Evolutionary conservation across 2,888 invertebrate genomes (phyloP), one percentile per base, ranked within the genome.

Genomic region (Isoperla grammatica): DNA sequence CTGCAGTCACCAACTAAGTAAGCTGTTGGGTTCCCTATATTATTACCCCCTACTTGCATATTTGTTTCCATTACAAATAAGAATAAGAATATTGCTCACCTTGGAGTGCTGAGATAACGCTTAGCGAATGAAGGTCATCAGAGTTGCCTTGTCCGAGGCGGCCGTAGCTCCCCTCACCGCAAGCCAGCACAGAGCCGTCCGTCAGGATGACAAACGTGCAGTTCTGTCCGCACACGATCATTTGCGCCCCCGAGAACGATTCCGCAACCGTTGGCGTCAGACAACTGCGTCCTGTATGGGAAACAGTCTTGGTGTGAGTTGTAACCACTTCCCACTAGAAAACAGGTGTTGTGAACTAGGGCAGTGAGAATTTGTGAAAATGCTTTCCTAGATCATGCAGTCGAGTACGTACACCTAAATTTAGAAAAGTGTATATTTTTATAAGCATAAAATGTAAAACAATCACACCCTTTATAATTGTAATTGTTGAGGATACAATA

Each of bases 121-220:
- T 81, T 20, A 81, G 74, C 5, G 79, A 75, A 64, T 79, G 79
- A 42, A 83, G 73, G 71, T 83, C 82, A 69, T 84, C 83, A 1
- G 82, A 81, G 71, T 83, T 83, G 15, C 83, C 83, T 70, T 79
- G 83, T 1, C 83, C 83, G 29, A 84, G 73, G 1, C 84, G 72
- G 1, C 84, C 84, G 69, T 84, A 84, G 64, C 81, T 82, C 0
- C 84, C 84, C 69, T 84, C 83, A 1, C 84, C 84, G 71, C 83
- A 83, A 2, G 83, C 82, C 67, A 82, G 70, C 20, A 84, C 81
- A 1, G 79, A 79, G 1, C 84, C 84, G 70, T 81, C 81, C 1
- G 79, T 76, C 67, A 80, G 79, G 57, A 84, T 78, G 2, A 83
- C 79, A 72, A 84, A 84, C 1, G 84, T 83, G 67, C 83, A 84